Percentiles rank a stretch among this genome's conserved stretches.
Conservation (phyloP, 2,113 vertebrate genomes). For the Dicentrarchus labrax region DNA sequence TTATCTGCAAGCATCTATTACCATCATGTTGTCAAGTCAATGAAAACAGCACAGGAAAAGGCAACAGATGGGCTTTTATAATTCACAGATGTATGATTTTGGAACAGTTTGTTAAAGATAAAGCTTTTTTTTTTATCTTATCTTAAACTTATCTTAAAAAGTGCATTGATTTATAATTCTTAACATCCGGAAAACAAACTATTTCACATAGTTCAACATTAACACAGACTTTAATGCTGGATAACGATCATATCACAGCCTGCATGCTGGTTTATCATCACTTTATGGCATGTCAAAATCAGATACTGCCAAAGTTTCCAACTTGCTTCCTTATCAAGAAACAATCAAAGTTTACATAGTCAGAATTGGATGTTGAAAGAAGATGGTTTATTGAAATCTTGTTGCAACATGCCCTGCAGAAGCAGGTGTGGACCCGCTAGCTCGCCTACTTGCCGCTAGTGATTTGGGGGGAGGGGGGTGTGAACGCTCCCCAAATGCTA, state of each 20-base stretch:
- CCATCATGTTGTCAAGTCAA: constrained; percentile 64
- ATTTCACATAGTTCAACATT: constrained; percentile 23
- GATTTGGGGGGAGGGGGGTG: constrained; percentile 13
- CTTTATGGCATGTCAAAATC: constrained; percentile 37
- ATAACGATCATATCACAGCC: constrained; percentile 41
- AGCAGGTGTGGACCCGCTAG: constrained; percentile 76
- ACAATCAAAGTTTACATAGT: constrained; percentile 74
- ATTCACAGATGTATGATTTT: constrained; percentile 56
- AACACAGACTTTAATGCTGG: constrained; percentile 20
- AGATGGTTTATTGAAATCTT: constrained; percentile 76
- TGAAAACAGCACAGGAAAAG: constrained; percentile 51
- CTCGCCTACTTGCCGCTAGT: constrained; percentile 27
- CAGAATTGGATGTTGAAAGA: constrained; percentile 42
- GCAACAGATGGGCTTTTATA: constrained; percentile 69
- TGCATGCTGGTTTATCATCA: constrained; percentile 22
- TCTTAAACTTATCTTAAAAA: constrained; percentile 20
- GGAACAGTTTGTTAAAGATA: constrained; percentile 47
- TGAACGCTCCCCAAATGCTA: constrained; percentile 26
- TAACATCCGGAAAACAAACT: constrained; percentile 28
- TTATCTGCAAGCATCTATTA: constrained; percentile 74
- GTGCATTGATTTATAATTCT: constrained; percentile 34
- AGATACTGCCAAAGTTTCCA: constrained; percentile 50
- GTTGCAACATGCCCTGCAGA: constrained; percentile 62
- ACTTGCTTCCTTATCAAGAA: constrained; percentile 53
- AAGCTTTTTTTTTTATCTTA: constrained; percentile 15